Conservation (phyloP, 2,888 invertebrate species). For the Aelia acuminata region DNA sequence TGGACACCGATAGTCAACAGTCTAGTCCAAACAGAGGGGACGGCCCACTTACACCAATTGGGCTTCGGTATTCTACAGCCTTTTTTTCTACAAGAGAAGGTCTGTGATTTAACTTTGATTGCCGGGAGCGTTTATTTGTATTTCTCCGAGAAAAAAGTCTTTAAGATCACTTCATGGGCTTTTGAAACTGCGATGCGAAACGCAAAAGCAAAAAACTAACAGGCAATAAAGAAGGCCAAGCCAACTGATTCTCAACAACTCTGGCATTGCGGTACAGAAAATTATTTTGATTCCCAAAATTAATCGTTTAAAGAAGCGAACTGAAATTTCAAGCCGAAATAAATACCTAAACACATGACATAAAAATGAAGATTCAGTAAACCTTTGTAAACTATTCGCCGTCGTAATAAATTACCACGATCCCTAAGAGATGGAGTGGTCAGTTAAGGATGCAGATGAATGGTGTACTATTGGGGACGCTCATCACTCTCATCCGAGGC, state of each 20-base stretch:
- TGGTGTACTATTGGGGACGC: conserved; percentile 29
- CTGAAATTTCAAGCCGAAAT: too few species aligned
- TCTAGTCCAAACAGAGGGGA: conserved; percentile 48
- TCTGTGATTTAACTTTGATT: not conserved
- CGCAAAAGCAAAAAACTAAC: too few species aligned
- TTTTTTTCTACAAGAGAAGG: not conserved
- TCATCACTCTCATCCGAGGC: conserved; percentile 46
- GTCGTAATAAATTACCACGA: too few species aligned
- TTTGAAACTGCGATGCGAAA: not conserved
- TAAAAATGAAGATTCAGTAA: too few species aligned
- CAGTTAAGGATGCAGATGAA: conserved; percentile 39
- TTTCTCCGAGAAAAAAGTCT: not conserved
- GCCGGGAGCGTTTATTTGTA: not conserved
- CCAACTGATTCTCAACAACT: too few species aligned
- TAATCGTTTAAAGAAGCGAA: too few species aligned
- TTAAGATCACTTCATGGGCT: not conserved
- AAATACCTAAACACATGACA: too few species aligned
- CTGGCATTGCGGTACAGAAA: too few species aligned
- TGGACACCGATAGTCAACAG: conserved; percentile 46
- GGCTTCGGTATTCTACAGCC: not conserved
- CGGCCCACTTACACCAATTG: conserved; percentile 19
- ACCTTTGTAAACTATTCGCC: too few species aligned
- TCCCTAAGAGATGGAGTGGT: not conserved
- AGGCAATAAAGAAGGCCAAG: too few species aligned
- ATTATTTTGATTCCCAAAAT: too few species aligned